These are phyloP conservation scores for Sebastiscus albofasciatus DNA, from an alignment of 2,797 vertebrate genomes.

Conservation along the genomic window DNA sequence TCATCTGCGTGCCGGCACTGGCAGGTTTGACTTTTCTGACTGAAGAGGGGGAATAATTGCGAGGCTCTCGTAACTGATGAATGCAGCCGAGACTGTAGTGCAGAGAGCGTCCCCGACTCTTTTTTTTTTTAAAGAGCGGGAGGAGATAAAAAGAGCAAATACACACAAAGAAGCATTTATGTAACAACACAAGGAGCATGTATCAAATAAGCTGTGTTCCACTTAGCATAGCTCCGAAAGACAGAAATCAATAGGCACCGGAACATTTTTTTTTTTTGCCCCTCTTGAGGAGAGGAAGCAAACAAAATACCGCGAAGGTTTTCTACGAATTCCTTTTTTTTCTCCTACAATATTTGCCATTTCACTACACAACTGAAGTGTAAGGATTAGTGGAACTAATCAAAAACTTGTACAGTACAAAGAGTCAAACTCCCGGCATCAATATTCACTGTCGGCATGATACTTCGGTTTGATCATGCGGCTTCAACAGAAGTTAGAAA, in stretches of 20 bases:
- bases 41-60: conserved; percentile 75
- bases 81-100: conserved; percentile 59
- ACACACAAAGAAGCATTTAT: conserved; percentile 73
- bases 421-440: conserved; percentile 20
- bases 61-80: conserved; percentile 66
- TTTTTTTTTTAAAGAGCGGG: conserved; percentile 23
- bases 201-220: conserved; percentile 71
- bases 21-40: conserved; percentile 76
- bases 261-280: conserved; percentile 37
- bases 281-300: conserved; percentile 57
- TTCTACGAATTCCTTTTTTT: conserved; percentile 25
- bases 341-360: conserved; percentile 3
- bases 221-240: conserved; percentile 63
- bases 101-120: conserved; percentile 40
- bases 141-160: conserved; percentile 68
- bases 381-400: conserved; percentile 38
- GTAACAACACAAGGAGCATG: conserved; percentile 67
- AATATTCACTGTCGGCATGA: conserved; percentile 35
- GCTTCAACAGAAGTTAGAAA: conserved; percentile 33
- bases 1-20: conserved; percentile 65
- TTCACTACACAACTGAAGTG: background rate
- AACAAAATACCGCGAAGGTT: conserved; percentile 58
- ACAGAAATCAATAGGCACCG: conserved; percentile 55
- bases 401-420: conserved; percentile 43
- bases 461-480: conserved; percentile 51